phyloP scores from a whole-genome alignment of 1,140 invertebrate species.

The Drosophila subpulchrella region DNA sequence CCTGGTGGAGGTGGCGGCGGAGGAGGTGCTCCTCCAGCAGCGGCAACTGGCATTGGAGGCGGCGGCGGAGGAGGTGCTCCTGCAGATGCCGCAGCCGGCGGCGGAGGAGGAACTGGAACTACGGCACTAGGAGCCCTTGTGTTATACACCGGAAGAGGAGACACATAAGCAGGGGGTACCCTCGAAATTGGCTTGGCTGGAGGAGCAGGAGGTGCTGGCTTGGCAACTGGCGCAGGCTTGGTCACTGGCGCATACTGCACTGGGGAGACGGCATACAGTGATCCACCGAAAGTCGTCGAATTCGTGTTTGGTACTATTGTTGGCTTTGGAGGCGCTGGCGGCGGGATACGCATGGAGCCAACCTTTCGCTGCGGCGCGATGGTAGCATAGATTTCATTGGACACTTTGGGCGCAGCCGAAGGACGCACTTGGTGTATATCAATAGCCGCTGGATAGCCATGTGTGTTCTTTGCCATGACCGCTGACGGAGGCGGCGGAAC shows the following conservation, averaged over 20 bases:
- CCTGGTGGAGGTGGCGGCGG: constrained; percentile 57
- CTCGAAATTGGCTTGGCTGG: constrained; percentile 28
- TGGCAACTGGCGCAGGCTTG: constrained; percentile 28
- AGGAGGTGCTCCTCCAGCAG: constrained; percentile 18
- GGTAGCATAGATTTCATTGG: constrained; percentile 53
- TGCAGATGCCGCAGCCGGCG: constrained; percentile 9
- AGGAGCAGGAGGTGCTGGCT: constrained; percentile 41
- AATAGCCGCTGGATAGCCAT: constrained; percentile 43
- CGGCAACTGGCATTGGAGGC: constrained; percentile 25
- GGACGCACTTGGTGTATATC: constrained; percentile 40
- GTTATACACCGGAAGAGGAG: constrained; percentile 11
- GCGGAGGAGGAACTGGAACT: constrained; percentile 24
- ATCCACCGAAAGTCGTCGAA: constrained; percentile 2
- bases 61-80: constrained; percentile 30
- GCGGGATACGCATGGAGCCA: constrained; percentile 56
- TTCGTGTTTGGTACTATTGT: constrained; percentile 38
- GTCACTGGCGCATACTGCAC: constrained; percentile 25
- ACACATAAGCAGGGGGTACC: constrained; percentile 17
- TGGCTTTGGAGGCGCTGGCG: constrained; percentile 67
- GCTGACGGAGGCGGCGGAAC: constrained; percentile 70
- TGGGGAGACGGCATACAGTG: constrained; percentile 5
- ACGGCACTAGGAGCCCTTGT: background rate
- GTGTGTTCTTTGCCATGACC: constrained; percentile 55
- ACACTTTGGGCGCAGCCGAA: constrained; percentile 8
- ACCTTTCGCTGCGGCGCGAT: constrained; percentile 60